phyloP scores from a whole-genome alignment of 2,888 invertebrate species.

The Gisinianus flammeolus region DNA sequence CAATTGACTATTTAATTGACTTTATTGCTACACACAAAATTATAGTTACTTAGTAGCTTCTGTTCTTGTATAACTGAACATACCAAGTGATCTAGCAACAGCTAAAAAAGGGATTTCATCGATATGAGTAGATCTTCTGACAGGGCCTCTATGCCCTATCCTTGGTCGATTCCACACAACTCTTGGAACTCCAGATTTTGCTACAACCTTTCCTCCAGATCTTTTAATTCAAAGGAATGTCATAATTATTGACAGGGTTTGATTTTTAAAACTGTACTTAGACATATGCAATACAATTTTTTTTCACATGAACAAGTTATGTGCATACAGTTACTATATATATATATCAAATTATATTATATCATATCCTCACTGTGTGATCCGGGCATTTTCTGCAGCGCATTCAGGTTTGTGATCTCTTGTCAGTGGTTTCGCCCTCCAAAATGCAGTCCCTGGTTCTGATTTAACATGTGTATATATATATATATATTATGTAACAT shows the following conservation, averaged over 20 bases:
- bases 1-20: no score
- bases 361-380: constrained; percentile 51
- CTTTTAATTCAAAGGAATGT: constrained; percentile 37
- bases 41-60: no score
- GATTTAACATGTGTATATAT: no score
- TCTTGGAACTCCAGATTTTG: constrained; percentile 84
- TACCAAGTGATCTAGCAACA: constrained; percentile 90
- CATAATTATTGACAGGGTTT: no score
- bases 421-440: constrained; percentile 83
- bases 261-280: not conserved
- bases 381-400: constrained; percentile 61
- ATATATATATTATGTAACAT: no score
- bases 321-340: no score
- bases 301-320: not conserved
- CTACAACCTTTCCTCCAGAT: constrained; percentile 64
- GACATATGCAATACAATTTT: not conserved
- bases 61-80: no score
- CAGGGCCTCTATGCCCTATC: constrained; percentile 83
- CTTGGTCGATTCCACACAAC: constrained; percentile 97
- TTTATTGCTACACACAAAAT: not conserved
- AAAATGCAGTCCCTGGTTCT: constrained; percentile 64
- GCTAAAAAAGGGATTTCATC: constrained; percentile 96
- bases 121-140: constrained; percentile 84
- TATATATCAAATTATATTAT: no score
- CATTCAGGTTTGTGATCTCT: constrained; percentile 88